A percentile compares a stretch with the other conserved stretches of the same genome.
Conservation (phyloP, 2,113 vertebrate genomes). For the Oreotrochilus melanogaster region DNA sequence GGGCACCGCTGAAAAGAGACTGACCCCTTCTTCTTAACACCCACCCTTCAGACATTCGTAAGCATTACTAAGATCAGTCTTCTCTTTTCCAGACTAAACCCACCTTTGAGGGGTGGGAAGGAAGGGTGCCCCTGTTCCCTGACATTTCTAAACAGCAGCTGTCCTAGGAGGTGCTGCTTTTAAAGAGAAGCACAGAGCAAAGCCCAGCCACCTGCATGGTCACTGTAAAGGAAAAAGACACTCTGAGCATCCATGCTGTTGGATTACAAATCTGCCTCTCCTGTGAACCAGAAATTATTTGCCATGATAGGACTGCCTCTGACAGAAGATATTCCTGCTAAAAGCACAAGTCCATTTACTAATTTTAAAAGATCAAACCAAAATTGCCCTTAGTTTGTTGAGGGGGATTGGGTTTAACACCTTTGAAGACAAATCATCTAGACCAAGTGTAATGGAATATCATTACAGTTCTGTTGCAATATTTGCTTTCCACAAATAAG, state of each 20-base stretch:
- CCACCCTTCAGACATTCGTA: no score
- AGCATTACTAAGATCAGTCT: no score
- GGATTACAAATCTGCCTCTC: not conserved
- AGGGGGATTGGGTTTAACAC: not conserved
- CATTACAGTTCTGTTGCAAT: not conserved
- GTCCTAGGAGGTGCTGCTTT: no score
- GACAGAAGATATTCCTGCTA: not conserved
- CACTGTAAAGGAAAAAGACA: not conserved
- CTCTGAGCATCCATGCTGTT: fast-evolving
- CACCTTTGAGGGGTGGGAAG: not conserved
- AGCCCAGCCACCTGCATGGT: not conserved
- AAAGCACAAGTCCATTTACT: not conserved
- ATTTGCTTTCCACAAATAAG: not conserved
- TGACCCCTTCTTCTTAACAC: no score
- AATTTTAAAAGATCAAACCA: fast-evolving
- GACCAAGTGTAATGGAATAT: not conserved
- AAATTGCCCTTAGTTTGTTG: not conserved
- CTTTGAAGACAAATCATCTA: not conserved
- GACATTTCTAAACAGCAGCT: not conserved
- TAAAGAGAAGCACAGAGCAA: not conserved
- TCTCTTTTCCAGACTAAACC: no score
- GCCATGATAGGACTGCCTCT: not conserved
- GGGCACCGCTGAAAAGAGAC: no score
- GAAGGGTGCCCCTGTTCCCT: not conserved
- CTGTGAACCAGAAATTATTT: not conserved